phyloP scores from a whole-genome alignment of 2,113 vertebrate genomes.

The Myodes glareolus region DNA sequence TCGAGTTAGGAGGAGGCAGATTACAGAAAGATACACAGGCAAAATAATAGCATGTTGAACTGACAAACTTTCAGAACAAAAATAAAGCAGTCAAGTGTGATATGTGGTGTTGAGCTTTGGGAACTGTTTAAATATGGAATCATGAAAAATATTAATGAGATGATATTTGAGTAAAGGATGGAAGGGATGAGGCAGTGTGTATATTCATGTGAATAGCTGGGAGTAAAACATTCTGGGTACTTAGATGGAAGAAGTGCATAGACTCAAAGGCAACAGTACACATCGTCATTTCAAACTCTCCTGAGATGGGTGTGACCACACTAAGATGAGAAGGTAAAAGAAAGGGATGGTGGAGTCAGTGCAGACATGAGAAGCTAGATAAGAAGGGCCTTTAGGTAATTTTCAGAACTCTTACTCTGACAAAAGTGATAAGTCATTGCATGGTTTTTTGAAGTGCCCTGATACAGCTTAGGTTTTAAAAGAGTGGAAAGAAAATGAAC shows the following conservation, averaged over 20 bases:
- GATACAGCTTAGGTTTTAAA: conserved; percentile 14
- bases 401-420: background rate
- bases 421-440: background rate
- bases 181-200: background rate
- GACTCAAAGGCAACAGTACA: background rate
- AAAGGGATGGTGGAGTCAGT: background rate
- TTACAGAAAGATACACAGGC: background rate
- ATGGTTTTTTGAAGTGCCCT: background rate
- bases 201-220: background rate
- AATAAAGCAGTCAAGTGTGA: background rate
- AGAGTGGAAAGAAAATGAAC: background rate
- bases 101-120: background rate
- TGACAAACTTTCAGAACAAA: background rate
- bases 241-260: background rate
- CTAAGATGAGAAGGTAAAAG: conserved; percentile 29
- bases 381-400: background rate
- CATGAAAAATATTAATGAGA: background rate
- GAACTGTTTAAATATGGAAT: background rate
- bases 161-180: background rate
- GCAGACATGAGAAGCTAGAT: background rate
- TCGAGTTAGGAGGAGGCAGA: background rate
- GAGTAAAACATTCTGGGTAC: background rate
- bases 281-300: background rate
- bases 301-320: background rate
- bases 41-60: background rate